Evolutionary conservation across 2,113 vertebrate species (phyloP).

Genomic region (Haliaeetus leucogaster): DNA sequence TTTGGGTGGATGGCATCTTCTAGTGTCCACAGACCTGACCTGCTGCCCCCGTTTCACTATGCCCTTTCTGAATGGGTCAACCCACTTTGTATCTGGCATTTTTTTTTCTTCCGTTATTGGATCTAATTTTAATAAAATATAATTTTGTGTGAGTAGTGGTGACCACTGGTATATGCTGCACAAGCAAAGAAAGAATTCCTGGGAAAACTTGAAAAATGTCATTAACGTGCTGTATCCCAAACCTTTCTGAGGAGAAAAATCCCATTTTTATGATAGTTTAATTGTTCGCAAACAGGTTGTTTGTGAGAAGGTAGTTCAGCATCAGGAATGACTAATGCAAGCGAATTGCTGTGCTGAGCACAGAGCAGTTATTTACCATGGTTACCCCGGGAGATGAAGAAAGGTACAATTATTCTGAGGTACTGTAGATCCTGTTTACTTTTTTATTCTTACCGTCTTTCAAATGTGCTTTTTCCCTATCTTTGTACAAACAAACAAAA

Average conservation of each 20-base stretch:
- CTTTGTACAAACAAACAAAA: not conserved
- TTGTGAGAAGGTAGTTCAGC: not conserved
- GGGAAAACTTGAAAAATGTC: not conserved
- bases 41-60: accelerated
- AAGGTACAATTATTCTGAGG: conserved; percentile 1
- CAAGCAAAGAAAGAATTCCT: not conserved
- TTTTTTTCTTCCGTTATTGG: not conserved
- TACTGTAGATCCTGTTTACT: not conserved
- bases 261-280: not conserved
- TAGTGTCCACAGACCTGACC: accelerated
- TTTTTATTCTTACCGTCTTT: not conserved
- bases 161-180: not conserved
- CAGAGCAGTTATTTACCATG: conserved; percentile 35
- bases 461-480: not conserved
- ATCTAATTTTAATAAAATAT: accelerated
- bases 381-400: conserved; percentile 7
- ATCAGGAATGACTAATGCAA: not conserved
- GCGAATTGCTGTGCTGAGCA: not conserved
- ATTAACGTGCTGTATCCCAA: accelerated
- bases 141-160: not conserved
- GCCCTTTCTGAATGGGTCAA: too few species aligned
- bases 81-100: accelerated
- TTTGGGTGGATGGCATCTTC: not conserved
- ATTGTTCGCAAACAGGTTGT: conserved; percentile 1
- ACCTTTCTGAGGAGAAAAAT: not conserved